Conservation (phyloP, 2,888 invertebrate genomes). For the Acronicta psi region DNA sequence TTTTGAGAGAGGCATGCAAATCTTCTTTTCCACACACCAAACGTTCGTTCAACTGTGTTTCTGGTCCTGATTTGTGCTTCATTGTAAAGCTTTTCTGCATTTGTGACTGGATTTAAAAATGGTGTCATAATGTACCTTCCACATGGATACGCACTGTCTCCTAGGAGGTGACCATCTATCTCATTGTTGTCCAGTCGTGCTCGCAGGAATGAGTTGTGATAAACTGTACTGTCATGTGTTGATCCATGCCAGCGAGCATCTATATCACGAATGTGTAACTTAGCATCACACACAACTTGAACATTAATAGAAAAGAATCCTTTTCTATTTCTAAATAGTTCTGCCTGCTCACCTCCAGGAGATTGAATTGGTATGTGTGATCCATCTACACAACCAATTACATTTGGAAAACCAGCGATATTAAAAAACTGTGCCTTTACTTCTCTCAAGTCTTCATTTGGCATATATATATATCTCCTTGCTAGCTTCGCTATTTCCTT, state of each 20-base stretch:
- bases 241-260: constrained; percentile 35
- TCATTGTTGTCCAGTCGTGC: constrained; percentile 19
- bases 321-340: constrained; percentile 26
- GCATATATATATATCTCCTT: not conserved
- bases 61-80: constrained; percentile 41
- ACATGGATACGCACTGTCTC: constrained; percentile 23
- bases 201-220: constrained; percentile 13
- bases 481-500: constrained; percentile 6
- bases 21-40: constrained; percentile 47
- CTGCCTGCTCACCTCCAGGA: constrained; percentile 10
- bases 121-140: constrained; percentile 21
- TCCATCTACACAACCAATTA: constrained; percentile 31
- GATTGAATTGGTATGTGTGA: constrained; percentile 35
- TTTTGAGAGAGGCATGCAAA: constrained; percentile 12
- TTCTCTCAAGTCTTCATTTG: constrained; percentile 14
- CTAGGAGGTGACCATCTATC: constrained; percentile 23
- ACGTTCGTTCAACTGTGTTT: constrained; percentile 44
- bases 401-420: constrained; percentile 34
- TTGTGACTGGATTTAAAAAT: constrained; percentile 30
- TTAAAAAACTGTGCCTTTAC: constrained; percentile 24
- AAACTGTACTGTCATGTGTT: constrained; percentile 22
- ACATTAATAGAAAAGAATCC: constrained; percentile 39
- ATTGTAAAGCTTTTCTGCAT: constrained; percentile 32
- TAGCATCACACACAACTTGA: constrained; percentile 50
- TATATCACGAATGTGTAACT: constrained; percentile 33